Evolutionary conservation across 2,888 invertebrate genomes (phyloP).

Genomic region (Drosophila flavopinicola): DNA sequence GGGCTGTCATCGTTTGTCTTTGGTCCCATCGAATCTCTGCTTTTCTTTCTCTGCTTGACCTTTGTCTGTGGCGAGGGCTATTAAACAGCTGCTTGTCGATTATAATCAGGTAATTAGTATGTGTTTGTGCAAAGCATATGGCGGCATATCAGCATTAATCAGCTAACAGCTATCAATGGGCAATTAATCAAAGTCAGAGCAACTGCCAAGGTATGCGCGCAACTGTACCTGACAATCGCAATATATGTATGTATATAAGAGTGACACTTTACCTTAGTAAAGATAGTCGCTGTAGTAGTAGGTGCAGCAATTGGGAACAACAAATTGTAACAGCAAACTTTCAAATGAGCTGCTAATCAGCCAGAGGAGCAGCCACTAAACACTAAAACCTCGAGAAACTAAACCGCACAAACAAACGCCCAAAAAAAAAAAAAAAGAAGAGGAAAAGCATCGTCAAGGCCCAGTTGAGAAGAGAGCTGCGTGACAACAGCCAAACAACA

Average conservation of each 20-base stretch:
- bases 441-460: slow-evolving; percentile 64
- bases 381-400: slow-evolving; percentile 29
- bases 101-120: slow-evolving; percentile 62
- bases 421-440: no score
- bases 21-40: no score
- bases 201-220: not conserved
- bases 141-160: not conserved
- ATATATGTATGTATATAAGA: no score
- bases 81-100: slow-evolving; percentile 50
- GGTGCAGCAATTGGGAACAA: slow-evolving; percentile 1
- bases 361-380: slow-evolving; percentile 22
- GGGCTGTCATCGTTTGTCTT: slow-evolving; percentile 28
- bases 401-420: slow-evolving; percentile 20
- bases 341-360: slow-evolving; percentile 70
- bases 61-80: slow-evolving; percentile 32
- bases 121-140: not conserved
- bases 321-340: slow-evolving; percentile 42
- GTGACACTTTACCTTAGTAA: not conserved
- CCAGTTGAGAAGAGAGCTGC: slow-evolving; percentile 68
- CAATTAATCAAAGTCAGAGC: not conserved
- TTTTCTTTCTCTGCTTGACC: slow-evolving; percentile 25
- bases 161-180: slow-evolving; percentile 2
- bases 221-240: slow-evolving; percentile 28
- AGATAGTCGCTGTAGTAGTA: not conserved
- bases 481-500: slow-evolving; percentile 39